Evolutionary conservation across 2,113 vertebrate genomes (phyloP).

Genomic region (Machaerirhynchus nigripectus): DNA sequence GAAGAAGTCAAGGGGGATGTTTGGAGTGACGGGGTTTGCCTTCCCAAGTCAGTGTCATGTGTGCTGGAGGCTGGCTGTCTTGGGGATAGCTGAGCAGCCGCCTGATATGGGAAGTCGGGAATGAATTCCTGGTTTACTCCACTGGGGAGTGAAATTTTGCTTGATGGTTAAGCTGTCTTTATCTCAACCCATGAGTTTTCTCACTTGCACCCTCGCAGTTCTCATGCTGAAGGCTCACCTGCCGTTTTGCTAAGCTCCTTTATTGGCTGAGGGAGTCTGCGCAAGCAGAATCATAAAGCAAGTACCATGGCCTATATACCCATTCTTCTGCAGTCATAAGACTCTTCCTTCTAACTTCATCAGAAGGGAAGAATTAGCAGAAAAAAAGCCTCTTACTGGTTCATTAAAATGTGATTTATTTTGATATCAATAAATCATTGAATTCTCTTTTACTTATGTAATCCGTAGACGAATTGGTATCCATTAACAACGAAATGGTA

Average conservation of each 20-base stretch:
- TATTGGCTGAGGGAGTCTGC: background rate
- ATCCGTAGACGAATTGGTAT: background rate
- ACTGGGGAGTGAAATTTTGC: accelerated
- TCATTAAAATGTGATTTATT: constrained; percentile 35
- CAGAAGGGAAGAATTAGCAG: background rate
- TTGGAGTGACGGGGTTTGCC: accelerated
- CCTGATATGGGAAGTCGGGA: background rate
- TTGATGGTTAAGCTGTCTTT: background rate
- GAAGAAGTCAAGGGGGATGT: background rate
- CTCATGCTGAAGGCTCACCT: background rate
- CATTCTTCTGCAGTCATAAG: background rate
- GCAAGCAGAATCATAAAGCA: background rate
- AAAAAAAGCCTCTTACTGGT: background rate
- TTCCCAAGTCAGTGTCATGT: accelerated
- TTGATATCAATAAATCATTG: background rate
- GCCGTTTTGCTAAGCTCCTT: background rate
- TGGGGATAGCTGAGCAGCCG: background rate
- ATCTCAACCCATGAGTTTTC: background rate
- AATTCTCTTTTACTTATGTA: background rate
- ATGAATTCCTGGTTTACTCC: background rate
- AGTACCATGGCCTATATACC: background rate
- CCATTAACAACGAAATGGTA: background rate
- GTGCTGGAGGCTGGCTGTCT: background rate
- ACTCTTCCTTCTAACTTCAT: background rate
- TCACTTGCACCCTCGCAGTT: background rate